Conservation (phyloP, 2,888 invertebrate species). For the Ochropacha duplaris region DNA sequence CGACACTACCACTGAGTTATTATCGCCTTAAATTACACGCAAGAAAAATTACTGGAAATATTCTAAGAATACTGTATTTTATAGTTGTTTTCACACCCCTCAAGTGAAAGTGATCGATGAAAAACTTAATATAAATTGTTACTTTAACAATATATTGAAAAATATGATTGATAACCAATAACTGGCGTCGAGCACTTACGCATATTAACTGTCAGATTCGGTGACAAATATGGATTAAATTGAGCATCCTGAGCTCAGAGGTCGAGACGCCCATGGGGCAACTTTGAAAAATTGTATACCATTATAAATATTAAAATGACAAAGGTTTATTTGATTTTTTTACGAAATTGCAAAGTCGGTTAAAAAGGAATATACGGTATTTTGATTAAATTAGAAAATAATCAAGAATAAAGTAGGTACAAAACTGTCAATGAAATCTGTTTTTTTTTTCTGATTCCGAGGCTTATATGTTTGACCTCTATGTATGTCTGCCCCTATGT, state of each 20-base stretch:
- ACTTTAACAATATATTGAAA: neutral
- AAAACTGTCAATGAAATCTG: too few relatives aligned
- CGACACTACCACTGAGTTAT: too few relatives aligned
- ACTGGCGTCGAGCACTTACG: neutral
- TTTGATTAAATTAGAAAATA: too few relatives aligned
- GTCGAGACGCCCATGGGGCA: neutral
- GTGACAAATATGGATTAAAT: neutral
- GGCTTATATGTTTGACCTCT: too few relatives aligned
- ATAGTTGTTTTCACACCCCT: neutral
- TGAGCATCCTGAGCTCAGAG: neutral
- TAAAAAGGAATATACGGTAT: too few relatives aligned
- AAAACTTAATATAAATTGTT: neutral
- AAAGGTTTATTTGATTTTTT: too few relatives aligned
- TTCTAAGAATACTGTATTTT: neutral
- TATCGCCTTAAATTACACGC: too few relatives aligned
- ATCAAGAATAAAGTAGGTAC: too few relatives aligned
- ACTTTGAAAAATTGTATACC: neutral
- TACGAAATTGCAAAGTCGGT: too few relatives aligned
- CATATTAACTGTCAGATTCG: neutral
- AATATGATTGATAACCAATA: neutral
- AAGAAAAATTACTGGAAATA: too few relatives aligned
- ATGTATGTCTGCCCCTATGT: too few relatives aligned
- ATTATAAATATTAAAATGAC: neutral
- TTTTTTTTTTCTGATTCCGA: too few relatives aligned
- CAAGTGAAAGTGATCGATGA: neutral